A percentile compares a stretch with the other conserved stretches of the same genome.
Conservation (phyloP, 2,113 vertebrate species). For the Myxocyprinus asiaticus region DNA sequence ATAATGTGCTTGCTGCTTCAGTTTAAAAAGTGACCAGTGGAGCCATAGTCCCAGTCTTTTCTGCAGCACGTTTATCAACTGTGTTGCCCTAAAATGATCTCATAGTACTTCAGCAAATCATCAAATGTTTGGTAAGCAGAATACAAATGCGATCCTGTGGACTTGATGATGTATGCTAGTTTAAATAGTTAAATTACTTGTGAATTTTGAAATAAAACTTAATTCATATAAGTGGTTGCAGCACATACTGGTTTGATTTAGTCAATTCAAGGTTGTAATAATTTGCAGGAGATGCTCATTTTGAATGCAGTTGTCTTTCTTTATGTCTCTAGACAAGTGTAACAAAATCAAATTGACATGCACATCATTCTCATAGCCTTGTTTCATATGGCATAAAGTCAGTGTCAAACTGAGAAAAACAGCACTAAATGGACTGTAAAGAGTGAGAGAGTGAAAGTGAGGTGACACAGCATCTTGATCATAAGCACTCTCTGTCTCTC, state of each 20-base stretch:
- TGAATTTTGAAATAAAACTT: neutral
- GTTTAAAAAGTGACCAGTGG: no score
- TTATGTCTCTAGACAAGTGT: conserved; percentile 14
- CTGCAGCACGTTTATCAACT: neutral
- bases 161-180: neutral
- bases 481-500: neutral
- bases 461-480: conserved; percentile 21
- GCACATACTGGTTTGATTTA: neutral
- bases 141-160: neutral
- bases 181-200: neutral
- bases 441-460: conserved; percentile 16
- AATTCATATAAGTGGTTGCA: neutral
- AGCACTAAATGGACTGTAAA: conserved; percentile 13
- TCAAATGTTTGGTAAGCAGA: neutral
- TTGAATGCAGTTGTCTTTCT: neutral
- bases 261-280: neutral
- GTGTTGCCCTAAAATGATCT: neutral
- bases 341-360: conserved; percentile 30
- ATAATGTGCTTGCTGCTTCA: no score
- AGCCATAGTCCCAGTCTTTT: no score
- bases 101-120: neutral
- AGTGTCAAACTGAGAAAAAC: conserved; percentile 9
- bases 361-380: conserved; percentile 7
- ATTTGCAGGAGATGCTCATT: conserved; percentile 3
- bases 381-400: conserved; percentile 22